phyloP scores from a whole-genome alignment of 2,888 invertebrate species.

The Leucoptera coffeella region DNA sequence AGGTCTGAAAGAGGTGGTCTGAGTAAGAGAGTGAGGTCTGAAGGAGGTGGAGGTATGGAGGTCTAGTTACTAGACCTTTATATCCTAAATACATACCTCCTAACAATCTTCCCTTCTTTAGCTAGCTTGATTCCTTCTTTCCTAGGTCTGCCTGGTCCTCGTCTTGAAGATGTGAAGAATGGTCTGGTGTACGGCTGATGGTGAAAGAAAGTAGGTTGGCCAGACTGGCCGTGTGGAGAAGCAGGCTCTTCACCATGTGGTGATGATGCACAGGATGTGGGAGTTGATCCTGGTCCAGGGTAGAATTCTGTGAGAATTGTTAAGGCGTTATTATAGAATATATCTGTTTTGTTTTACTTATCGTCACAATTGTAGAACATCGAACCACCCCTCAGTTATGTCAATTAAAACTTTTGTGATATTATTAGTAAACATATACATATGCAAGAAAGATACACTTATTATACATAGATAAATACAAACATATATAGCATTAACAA shows the following conservation, averaged over 20 bases:
- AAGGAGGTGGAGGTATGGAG: too few species aligned
- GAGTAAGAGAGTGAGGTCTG: too few species aligned
- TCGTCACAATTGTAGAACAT: background rate
- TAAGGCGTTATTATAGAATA: background rate
- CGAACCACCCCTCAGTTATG: too few species aligned
- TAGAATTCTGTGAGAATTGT: conserved; percentile 24
- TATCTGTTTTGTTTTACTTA: background rate
- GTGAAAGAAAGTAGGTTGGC: conserved; percentile 35
- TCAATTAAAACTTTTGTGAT: too few species aligned
- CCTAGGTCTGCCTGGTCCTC: conserved; percentile 74
- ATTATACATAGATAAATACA: too few species aligned
- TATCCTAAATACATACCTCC: too few species aligned
- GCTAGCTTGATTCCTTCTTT: conserved; percentile 61
- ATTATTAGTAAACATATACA: too few species aligned
- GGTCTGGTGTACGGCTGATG: conserved; percentile 38
- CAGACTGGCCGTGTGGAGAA: conserved; percentile 44
- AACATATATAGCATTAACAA: too few species aligned
- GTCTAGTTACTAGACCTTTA: too few species aligned
- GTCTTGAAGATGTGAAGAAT: conserved; percentile 51
- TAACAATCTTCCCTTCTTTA: conserved; percentile 42
- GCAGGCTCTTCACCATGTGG: conserved; percentile 58
- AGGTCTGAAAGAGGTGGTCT: too few species aligned
- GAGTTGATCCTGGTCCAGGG: conserved; percentile 60
- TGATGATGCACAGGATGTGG: conserved; percentile 59
- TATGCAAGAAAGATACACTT: too few species aligned